phyloP scores from a whole-genome alignment of 2,888 invertebrate species.

The Allygus modestus region DNA sequence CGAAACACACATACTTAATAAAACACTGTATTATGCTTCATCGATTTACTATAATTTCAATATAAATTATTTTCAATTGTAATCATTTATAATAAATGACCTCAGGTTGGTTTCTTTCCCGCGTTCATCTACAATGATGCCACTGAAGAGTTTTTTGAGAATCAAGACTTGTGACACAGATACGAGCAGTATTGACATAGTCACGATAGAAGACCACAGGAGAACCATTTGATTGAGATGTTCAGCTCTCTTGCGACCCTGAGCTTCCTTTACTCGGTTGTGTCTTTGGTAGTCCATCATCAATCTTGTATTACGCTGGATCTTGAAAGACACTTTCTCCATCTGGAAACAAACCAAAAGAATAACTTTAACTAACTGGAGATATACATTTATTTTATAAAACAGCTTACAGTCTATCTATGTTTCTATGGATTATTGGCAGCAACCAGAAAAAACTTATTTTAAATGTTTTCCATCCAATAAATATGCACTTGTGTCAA shows the following conservation, averaged over 20 bases:
- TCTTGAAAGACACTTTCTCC: not conserved
- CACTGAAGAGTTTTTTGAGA: conserved; percentile 94
- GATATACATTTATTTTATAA: too few relatives aligned
- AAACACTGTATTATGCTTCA: too few relatives aligned
- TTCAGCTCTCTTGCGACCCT: conserved; percentile 96
- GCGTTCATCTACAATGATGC: conserved; percentile 71
- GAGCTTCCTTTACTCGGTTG: conserved; percentile 95
- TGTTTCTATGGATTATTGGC: too few relatives aligned
- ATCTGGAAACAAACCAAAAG: conserved; percentile 5
- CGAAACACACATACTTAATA: too few relatives aligned
- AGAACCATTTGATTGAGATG: conserved; percentile 96
- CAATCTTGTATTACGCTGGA: conserved; percentile 1
- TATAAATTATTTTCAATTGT: not conserved
- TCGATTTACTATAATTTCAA: too few relatives aligned
- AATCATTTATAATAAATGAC: conserved; percentile 2
- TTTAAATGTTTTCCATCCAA: too few relatives aligned
- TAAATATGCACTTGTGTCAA: too few relatives aligned
- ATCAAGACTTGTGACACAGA: conserved; percentile 95
- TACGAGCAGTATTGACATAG: conserved; percentile 89
- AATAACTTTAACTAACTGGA: too few relatives aligned
- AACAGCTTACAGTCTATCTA: too few relatives aligned
- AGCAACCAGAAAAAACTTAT: too few relatives aligned
- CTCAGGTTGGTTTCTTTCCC: not conserved
- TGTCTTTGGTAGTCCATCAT: conserved; percentile 98
- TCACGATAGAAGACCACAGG: conserved; percentile 95